A percentile compares a stretch with the other conserved stretches of the same genome.
These are phyloP conservation scores for Etheostoma perlongum DNA, from an alignment of 2,797 vertebrate genomes.

Conservation along the genomic window DNA sequence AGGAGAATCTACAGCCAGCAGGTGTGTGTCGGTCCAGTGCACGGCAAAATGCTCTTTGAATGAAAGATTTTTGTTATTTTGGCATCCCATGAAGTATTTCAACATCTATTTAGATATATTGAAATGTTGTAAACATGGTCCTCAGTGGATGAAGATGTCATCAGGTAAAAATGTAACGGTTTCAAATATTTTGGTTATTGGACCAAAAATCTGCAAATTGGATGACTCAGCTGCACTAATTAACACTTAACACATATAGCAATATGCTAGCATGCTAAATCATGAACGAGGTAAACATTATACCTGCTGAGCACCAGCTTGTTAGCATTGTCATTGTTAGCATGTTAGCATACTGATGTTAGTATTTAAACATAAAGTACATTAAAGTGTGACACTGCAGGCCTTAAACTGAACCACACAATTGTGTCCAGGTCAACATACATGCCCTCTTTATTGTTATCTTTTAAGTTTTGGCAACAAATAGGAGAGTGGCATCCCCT, in stretches of 20 bases:
- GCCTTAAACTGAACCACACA: neutral
- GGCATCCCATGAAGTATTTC: too few relatives aligned
- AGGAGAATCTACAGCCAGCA: neutral
- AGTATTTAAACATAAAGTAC: neutral
- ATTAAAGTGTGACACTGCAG: neutral
- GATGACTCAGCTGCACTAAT: neutral
- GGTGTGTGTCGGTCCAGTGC: neutral
- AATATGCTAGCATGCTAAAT: neutral
- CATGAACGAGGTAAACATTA: neutral
- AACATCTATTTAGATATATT: too few relatives aligned
- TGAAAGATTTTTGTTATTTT: too few relatives aligned
- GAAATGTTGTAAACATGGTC: neutral
- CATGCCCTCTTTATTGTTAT: slow-evolving; percentile 45
- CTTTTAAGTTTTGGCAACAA: slow-evolving; percentile 60
- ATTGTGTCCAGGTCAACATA: slow-evolving; percentile 48
- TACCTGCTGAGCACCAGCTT: neutral
- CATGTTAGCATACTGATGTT: neutral
- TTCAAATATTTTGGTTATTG: neutral
- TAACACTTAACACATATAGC: neutral
- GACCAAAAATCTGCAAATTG: slow-evolving; percentile 3
- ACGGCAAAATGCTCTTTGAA: neutral
- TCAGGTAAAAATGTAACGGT: neutral
- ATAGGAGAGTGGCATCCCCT: slow-evolving; percentile 15
- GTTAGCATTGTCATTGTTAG: neutral
- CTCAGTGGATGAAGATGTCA: neutral